phyloP scores from a whole-genome alignment of 2,888 invertebrate species.

The Ennomos fuscantarius region DNA sequence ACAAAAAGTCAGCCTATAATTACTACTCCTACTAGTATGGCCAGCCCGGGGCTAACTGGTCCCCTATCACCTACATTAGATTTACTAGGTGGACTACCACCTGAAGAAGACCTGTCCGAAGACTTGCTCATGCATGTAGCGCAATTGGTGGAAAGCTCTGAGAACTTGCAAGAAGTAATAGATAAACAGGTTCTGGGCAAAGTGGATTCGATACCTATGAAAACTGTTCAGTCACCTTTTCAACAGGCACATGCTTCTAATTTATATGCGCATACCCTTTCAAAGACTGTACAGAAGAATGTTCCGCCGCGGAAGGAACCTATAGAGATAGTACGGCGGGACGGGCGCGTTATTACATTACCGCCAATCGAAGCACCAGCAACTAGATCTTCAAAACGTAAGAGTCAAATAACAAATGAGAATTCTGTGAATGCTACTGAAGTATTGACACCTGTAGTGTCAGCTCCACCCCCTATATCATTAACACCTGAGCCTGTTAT shows the following conservation, averaged over 20 bases:
- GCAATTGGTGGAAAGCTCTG: constrained; percentile 88
- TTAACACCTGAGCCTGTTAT: constrained; percentile 63
- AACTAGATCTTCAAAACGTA: constrained; percentile 89
- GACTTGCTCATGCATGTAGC: constrained; percentile 91
- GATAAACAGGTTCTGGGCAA: constrained; percentile 87
- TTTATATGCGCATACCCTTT: constrained; percentile 59
- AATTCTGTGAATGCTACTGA: constrained; percentile 38
- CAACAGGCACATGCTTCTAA: constrained; percentile 50
- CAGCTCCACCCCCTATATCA: constrained; percentile 49
- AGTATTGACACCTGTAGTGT: constrained; percentile 38
- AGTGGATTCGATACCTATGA: constrained; percentile 63
- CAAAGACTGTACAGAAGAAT: constrained; percentile 60
- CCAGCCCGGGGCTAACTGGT: constrained; percentile 78
- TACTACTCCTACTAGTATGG: constrained; percentile 65
- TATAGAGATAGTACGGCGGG: constrained; percentile 90
- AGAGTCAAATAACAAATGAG: constrained; percentile 73
- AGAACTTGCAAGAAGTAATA: constrained; percentile 89
- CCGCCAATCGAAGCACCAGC: constrained; percentile 94
- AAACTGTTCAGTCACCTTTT: constrained; percentile 49
- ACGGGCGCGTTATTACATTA: constrained; percentile 90
- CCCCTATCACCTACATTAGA: constrained; percentile 86
- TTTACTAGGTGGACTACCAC: constrained; percentile 84
- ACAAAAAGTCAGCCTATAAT: constrained; percentile 64
- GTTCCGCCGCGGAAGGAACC: constrained; percentile 80
- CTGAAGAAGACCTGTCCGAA: constrained; percentile 88